These are phyloP conservation scores for Sesamia nonagrioides DNA, from an alignment of 1,140 invertebrate species.

Conservation along the genomic window DNA sequence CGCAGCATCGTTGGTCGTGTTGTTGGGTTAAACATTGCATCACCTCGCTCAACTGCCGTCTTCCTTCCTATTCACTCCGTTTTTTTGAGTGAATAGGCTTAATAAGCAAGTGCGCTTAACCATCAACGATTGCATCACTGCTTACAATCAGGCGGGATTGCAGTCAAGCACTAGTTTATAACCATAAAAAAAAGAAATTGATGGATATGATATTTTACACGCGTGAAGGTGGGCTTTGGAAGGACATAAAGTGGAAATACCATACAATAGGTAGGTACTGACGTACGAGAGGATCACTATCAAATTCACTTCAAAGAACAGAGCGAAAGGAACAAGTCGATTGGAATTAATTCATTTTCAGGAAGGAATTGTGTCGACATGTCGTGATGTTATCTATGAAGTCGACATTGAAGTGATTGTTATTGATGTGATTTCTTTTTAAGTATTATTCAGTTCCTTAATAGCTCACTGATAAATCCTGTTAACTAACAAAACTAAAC, in stretches of 20 bases:
- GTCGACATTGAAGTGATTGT: background rate
- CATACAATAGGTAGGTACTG: constrained; percentile 47
- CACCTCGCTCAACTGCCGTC: no score
- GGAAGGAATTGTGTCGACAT: constrained; percentile 27
- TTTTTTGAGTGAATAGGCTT: no score
- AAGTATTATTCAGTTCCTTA: background rate
- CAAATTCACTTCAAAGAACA: constrained; percentile 56
- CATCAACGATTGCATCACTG: no score
- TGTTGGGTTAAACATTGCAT: no score
- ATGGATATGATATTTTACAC: background rate
- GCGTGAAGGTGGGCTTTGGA: background rate
- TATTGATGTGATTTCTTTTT: background rate
- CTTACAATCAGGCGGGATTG: no score
- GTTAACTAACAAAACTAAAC: no score
- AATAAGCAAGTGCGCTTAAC: no score
- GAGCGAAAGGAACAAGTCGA: constrained; percentile 57
- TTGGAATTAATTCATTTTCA: constrained; percentile 63
- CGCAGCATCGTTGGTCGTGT: no score
- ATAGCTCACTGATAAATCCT: background rate
- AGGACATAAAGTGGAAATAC: constrained; percentile 58
- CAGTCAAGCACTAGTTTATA: no score
- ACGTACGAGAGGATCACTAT: constrained; percentile 49
- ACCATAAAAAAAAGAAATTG: background rate
- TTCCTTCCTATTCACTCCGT: no score
- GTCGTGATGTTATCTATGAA: constrained; percentile 36